Evolutionary conservation across 2,888 invertebrate species (phyloP).

Genomic region (Dasysyrphus tricinctus): DNA sequence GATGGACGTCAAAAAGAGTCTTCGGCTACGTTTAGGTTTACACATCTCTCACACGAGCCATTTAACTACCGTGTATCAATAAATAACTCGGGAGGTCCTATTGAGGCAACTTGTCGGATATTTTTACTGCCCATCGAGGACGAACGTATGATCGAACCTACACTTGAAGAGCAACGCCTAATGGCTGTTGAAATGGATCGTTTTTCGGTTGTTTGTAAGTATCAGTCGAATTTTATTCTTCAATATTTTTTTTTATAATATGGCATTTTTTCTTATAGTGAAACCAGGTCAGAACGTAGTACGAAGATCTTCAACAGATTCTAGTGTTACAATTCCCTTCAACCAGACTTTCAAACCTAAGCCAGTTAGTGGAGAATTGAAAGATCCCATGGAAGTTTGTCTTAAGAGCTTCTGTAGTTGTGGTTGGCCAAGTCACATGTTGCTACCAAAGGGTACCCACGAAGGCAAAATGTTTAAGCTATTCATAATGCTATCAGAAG

Average conservation of each 20-base stretch:
- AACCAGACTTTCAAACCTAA: slow-evolving; percentile 87
- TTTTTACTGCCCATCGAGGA: slow-evolving; percentile 86
- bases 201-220: slow-evolving; percentile 59
- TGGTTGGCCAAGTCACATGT: slow-evolving; percentile 85
- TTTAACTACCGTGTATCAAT: slow-evolving; percentile 86
- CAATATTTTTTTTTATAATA: neutral
- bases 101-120: slow-evolving; percentile 86
- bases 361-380: neutral
- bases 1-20: slow-evolving; percentile 88
- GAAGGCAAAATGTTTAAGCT: slow-evolving; percentile 87
- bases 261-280: slow-evolving; percentile 83
- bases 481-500: slow-evolving; percentile 89
- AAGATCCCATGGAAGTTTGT: slow-evolving; percentile 12
- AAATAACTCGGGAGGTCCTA: slow-evolving; percentile 84
- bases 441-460: slow-evolving; percentile 85
- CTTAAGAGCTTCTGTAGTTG: slow-evolving; percentile 58
- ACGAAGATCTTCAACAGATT: slow-evolving; percentile 86
- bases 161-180: slow-evolving; percentile 85
- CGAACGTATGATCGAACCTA: slow-evolving; percentile 85
- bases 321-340: slow-evolving; percentile 90
- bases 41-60: slow-evolving; percentile 88
- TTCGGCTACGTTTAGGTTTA: slow-evolving; percentile 83
- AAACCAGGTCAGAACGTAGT: slow-evolving; percentile 87
- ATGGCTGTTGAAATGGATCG: slow-evolving; percentile 86
- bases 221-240: neutral